Evolutionary conservation across 2,888 invertebrate genomes (phyloP), one percentile per base, ranked within the genome.

Genomic region (Agonopterix alstromeriana): DNA sequence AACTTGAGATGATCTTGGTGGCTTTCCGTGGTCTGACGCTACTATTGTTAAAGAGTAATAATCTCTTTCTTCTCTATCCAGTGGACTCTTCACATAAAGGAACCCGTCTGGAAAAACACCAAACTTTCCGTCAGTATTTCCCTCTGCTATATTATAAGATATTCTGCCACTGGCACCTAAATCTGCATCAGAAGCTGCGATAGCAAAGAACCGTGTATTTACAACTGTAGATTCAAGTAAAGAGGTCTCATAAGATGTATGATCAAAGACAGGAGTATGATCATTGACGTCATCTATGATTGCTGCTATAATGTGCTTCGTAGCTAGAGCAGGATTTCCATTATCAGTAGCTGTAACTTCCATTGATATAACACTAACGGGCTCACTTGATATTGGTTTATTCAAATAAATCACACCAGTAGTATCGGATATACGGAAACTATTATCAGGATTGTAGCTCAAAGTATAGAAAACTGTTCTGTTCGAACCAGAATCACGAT

Each of bases 81-180:
- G 83, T 1, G 92, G 80, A 57, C 94, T 94, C 65, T 94, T 94
- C 0, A 98, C 95, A 77, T 96, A 98, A 35, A 98, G 79, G 69
- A 92, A 95, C 1, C 98, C 98, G 82, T 98, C 97, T 0, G 98
- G 98, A 71, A 98, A 98, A 41, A 98, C 93, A 0, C 97, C 98
- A 80, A 98, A 98, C 70, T 94, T 95, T 43, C 90, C 92, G 65
- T 96, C 96, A 5, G 90, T 85, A 70, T 98, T 97, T 1, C 98
- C 98, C 70, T 96, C 95, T 0, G 92, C 92, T 46, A 98, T 97
- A 43, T 92, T 90, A 77, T 97, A 97, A 0, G 93, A 91, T 47
- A 97, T 92, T 53, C 92, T 90, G 0, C 96, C 95, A 77, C 96
- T 98, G 1, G 86, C 78, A 0, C 95, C 96, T 42, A 96, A 90